Evolutionary conservation across 35 echinoderm and acorn worm genomes (phyloP).

Genomic region (Apostichopus parvimensis): DNA sequence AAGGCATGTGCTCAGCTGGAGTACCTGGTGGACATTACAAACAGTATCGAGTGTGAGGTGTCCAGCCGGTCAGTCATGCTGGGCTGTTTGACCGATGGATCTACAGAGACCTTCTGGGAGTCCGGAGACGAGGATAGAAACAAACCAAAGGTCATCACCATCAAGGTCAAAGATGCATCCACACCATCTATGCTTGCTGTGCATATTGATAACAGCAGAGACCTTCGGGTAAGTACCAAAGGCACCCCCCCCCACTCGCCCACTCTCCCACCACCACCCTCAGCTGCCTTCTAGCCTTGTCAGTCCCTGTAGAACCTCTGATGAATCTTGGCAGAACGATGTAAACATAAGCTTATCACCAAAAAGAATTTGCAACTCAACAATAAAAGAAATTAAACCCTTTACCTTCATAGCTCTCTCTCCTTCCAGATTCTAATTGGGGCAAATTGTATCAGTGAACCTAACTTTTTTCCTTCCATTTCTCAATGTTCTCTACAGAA

Average conservation of each 20-base stretch:
- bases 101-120: slow-evolving; percentile 99
- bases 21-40: slow-evolving; percentile 75
- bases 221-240: slow-evolving; percentile 72
- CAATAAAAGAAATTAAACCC: too few species aligned
- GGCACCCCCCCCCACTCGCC: too few species aligned
- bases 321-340: too few species aligned
- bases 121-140: slow-evolving; percentile 99
- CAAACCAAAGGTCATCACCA: slow-evolving; percentile 86
- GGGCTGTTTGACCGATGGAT: slow-evolving; percentile 87
- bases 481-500: slow-evolving; percentile 57
- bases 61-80: slow-evolving; percentile 91
- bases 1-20: slow-evolving; percentile 70
- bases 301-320: too few species aligned
- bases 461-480: background rate
- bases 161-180: slow-evolving; percentile 64
- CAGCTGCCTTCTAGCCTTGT: too few species aligned
- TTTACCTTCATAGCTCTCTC: too few species aligned
- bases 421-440: too few species aligned
- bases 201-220: slow-evolving; percentile 94
- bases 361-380: too few species aligned
- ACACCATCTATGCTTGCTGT: slow-evolving; percentile 69
- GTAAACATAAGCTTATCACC: too few species aligned
- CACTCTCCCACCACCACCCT: too few species aligned
- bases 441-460: too few species aligned
- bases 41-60: slow-evolving; percentile 77